These are phyloP conservation scores for Stercorarius parasiticus DNA, from an alignment of 2,113 vertebrate genomes.

Conservation along the genomic window DNA sequence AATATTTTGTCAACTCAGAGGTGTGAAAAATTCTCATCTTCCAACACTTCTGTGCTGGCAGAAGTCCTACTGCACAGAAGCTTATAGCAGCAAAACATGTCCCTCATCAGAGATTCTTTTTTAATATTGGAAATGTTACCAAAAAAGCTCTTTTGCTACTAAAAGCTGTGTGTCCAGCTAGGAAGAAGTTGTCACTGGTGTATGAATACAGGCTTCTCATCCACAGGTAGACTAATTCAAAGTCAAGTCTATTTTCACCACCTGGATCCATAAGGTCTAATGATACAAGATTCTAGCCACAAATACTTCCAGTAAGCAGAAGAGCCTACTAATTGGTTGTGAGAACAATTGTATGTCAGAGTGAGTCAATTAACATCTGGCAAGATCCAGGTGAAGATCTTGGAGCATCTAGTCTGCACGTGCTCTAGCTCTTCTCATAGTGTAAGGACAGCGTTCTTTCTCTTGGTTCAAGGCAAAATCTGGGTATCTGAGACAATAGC, in stretches of 20 bases:
- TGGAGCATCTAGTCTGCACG: not conserved
- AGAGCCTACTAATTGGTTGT: not conserved
- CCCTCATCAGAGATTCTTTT: not conserved
- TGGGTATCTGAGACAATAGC: not conserved
- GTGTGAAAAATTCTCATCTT: not conserved
- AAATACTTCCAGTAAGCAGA: not conserved
- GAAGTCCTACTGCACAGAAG: not conserved
- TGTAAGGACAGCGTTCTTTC: not conserved
- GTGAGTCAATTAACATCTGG: not conserved
- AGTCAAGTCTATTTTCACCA: not conserved
- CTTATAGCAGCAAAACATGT: not conserved
- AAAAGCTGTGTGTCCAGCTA: not conserved
- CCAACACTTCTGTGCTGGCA: not conserved
- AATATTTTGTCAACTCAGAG: not conserved
- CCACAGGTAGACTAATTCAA: not conserved
- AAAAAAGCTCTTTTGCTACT: not conserved
- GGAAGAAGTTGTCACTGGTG: not conserved
- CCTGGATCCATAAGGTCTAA: not conserved
- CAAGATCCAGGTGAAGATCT: not conserved
- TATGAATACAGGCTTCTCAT: not conserved
- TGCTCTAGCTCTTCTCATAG: not conserved
- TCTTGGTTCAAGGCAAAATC: not conserved
- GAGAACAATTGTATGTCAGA: accelerated
- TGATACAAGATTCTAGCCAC: not conserved
- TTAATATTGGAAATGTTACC: not conserved